Conservation (phyloP, 2,888 invertebrate genomes). For the Volucella inflata region DNA sequence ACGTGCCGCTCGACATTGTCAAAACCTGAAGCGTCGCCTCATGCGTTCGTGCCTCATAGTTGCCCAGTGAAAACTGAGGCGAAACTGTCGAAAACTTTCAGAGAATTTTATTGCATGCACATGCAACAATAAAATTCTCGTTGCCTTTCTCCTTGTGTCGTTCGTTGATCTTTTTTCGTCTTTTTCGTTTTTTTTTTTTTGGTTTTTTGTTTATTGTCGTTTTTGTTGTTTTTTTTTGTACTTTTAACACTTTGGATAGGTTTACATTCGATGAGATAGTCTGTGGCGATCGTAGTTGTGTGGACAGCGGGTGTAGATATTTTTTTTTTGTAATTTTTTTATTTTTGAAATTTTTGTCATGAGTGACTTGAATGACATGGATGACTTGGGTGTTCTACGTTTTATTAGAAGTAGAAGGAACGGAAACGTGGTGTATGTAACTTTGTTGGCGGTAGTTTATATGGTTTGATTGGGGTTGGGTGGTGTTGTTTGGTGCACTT, state of each 20-base stretch:
- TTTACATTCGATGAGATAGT: constrained; percentile 9
- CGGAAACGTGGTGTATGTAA: constrained; percentile 28
- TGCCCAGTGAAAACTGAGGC: constrained; percentile 26
- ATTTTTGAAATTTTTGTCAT: not conserved
- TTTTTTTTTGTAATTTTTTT: constrained; percentile 12
- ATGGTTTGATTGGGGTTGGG: constrained; percentile 1
- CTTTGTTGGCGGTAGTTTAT: constrained; percentile 38
- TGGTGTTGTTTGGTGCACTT: constrained; percentile 3
- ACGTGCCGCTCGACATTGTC: constrained; percentile 74
- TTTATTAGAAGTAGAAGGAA: constrained; percentile 10
- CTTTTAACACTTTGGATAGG: constrained; percentile 20
- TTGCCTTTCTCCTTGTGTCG: constrained; percentile 65
- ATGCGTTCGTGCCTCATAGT: constrained; percentile 37
- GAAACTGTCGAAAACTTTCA: constrained; percentile 59
- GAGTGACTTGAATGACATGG: no score
- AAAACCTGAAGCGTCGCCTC: constrained; percentile 51
- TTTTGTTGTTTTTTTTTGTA: constrained; percentile 4
- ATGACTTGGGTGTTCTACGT: constrained; percentile 20
- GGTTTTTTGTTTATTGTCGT: not conserved
- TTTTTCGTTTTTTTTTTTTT: constrained; percentile 33
- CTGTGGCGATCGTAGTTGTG: constrained; percentile 15
- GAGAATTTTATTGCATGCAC: constrained; percentile 74
- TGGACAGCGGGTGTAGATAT: constrained; percentile 31
- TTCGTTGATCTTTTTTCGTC: constrained; percentile 70
- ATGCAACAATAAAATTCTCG: constrained; percentile 75